phyloP scores from a whole-genome alignment of 1,140 invertebrate species.

The Homalodisca vitripennis region DNA sequence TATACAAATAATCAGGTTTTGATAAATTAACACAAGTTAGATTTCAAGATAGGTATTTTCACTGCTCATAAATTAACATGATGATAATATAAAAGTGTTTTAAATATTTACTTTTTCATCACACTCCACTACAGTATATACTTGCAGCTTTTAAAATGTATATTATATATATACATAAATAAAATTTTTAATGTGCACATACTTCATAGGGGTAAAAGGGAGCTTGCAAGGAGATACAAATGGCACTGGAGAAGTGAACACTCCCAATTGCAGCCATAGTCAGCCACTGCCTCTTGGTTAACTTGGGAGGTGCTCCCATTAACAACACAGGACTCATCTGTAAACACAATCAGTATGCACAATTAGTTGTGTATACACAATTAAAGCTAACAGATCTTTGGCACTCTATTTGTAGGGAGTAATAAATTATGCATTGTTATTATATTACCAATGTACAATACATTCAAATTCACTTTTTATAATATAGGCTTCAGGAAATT shows the following conservation, averaged over 20 bases:
- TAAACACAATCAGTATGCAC: constrained; percentile 16
- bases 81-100: background rate
- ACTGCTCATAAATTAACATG: no score
- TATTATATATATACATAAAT: no score
- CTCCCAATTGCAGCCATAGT: constrained; percentile 54
- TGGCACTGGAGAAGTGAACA: constrained; percentile 57
- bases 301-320: constrained; percentile 34
- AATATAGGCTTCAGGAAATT: no score
- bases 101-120: background rate
- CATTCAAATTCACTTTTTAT: no score
- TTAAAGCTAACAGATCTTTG: no score
- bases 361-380: no score
- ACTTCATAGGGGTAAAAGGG: constrained; percentile 58
- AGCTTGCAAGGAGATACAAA: constrained; percentile 58
- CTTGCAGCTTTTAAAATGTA: background rate
- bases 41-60: background rate
- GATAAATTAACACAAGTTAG: background rate
- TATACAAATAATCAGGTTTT: background rate
- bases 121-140: background rate
- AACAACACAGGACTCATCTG: constrained; percentile 21
- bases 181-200: constrained; percentile 23
- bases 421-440: no score
- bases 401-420: no score
- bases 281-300: constrained; percentile 52
- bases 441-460: no score